Conservation (phyloP, 1,140 invertebrate species). For the Drosophila burlai region DNA sequence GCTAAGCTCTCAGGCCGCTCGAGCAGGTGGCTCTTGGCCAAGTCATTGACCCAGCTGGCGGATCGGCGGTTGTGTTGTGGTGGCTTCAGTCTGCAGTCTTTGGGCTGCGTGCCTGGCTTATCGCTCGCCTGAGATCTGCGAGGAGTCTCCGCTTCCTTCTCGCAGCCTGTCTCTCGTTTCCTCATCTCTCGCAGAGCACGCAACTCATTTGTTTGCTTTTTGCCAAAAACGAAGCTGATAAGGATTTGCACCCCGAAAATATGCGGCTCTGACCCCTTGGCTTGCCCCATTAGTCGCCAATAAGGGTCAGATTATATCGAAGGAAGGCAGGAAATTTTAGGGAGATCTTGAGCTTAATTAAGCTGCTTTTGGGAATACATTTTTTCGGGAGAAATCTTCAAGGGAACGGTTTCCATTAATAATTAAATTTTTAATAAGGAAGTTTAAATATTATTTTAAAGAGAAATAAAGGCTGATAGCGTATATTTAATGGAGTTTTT, state of each 20-base stretch:
- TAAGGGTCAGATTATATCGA: slow-evolving; percentile 29
- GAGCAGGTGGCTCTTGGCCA: slow-evolving; percentile 64
- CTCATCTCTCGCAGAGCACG: slow-evolving; percentile 40
- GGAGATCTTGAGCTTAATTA: slow-evolving; percentile 20
- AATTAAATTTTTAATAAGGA: neutral
- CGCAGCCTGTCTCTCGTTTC: neutral
- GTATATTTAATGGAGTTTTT: neutral
- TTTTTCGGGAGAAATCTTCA: neutral
- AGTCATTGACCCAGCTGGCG: slow-evolving; percentile 66
- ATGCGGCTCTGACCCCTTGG: slow-evolving; percentile 40
- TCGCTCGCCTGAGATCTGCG: slow-evolving; percentile 42
- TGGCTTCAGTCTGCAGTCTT: slow-evolving; percentile 16
- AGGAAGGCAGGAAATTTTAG: neutral
- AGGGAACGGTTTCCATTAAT: neutral
- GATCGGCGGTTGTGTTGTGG: slow-evolving; percentile 31
- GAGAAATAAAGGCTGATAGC: too few species aligned
- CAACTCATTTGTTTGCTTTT: slow-evolving; percentile 74
- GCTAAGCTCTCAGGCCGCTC: slow-evolving; percentile 38
- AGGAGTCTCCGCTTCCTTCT: slow-evolving; percentile 23
- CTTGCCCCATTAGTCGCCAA: slow-evolving; percentile 29
- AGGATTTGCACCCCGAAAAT: slow-evolving; percentile 23
- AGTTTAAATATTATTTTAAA: too few species aligned
- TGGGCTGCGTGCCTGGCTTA: slow-evolving; percentile 48
- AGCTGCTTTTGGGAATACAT: neutral
- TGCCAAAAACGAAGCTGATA: slow-evolving; percentile 47